phyloP scores from a whole-genome alignment of 2,888 invertebrate species.

The Mayetiola destructor region DNA sequence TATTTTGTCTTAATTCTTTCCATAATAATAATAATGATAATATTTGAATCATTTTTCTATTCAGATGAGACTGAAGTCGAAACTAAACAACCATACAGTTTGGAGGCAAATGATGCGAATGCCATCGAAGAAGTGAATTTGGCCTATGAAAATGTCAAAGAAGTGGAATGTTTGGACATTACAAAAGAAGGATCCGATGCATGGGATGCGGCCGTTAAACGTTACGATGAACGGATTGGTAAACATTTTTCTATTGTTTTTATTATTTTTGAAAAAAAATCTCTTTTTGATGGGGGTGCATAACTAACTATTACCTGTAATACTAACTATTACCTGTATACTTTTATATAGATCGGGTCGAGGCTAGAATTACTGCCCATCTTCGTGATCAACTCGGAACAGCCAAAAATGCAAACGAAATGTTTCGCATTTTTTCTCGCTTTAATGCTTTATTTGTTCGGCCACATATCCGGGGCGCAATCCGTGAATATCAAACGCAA shows the following conservation, averaged over 20 bases:
- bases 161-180: constrained; percentile 95
- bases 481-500: constrained; percentile 97
- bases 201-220: constrained; percentile 94
- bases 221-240: constrained; percentile 95
- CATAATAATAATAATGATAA: too few relatives aligned
- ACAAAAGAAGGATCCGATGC: constrained; percentile 91
- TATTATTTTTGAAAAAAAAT: background rate
- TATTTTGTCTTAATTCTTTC: too few relatives aligned
- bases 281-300: background rate
- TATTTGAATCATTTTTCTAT: background rate
- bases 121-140: constrained; percentile 90
- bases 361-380: constrained; percentile 93
- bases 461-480: constrained; percentile 97
- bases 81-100: constrained; percentile 51
- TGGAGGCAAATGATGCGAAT: constrained; percentile 89
- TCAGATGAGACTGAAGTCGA: constrained; percentile 39
- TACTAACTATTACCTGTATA: too few relatives aligned
- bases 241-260: constrained; percentile 17
- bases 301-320: background rate
- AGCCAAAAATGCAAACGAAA: constrained; percentile 98
- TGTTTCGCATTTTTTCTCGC: constrained; percentile 96
- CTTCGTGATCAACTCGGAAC: constrained; percentile 94
- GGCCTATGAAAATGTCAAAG: constrained; percentile 96
- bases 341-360: constrained; percentile 59
- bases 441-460: constrained; percentile 98